These are phyloP conservation scores for Sebastolobus alascanus DNA, from an alignment of 2,797 vertebrate species.

Conservation along the genomic window DNA sequence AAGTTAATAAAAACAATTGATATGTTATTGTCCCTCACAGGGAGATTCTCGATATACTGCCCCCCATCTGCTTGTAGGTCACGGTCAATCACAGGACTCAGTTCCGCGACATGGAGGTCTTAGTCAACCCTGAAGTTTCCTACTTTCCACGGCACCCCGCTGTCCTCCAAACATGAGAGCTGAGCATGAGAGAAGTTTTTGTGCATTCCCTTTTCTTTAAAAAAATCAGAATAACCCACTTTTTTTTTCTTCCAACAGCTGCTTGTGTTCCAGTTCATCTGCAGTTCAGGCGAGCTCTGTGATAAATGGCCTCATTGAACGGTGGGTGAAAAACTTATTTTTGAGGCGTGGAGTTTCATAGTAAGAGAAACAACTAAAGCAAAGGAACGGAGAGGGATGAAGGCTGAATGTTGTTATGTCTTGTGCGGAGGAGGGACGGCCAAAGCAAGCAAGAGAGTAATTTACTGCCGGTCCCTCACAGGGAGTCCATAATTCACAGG, in stretches of 20 bases:
- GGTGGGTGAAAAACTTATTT: slow-evolving; percentile 42
- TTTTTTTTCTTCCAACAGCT: slow-evolving; percentile 24
- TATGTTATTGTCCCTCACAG: slow-evolving; percentile 20
- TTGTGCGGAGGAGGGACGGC: slow-evolving; percentile 43
- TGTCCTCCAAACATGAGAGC: slow-evolving; percentile 14
- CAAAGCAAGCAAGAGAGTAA: slow-evolving; percentile 60
- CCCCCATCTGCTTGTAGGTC: slow-evolving; percentile 26
- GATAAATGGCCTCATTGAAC: slow-evolving; percentile 54
- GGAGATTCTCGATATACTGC: slow-evolving; percentile 8
- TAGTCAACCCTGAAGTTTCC: neutral
- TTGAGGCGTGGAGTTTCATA: slow-evolving; percentile 43
- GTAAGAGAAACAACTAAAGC: slow-evolving; percentile 36
- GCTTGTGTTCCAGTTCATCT: slow-evolving; percentile 57
- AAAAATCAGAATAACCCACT: slow-evolving; percentile 31
- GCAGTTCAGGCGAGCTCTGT: slow-evolving; percentile 46
- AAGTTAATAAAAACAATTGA: slow-evolving; percentile 17
- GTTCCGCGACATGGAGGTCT: neutral
- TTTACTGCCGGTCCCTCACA: slow-evolving; percentile 54
- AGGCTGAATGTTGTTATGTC: slow-evolving; percentile 42
- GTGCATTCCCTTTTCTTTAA: neutral
- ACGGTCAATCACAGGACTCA: slow-evolving; percentile 22
- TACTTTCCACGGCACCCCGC: neutral
- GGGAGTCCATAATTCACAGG: slow-evolving; percentile 62
- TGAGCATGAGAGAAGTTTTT: neutral
- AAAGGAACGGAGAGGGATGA: slow-evolving; percentile 26